Evolutionary conservation across 2,888 invertebrate genomes (phyloP).

Genomic region (Coremacera marginata): DNA sequence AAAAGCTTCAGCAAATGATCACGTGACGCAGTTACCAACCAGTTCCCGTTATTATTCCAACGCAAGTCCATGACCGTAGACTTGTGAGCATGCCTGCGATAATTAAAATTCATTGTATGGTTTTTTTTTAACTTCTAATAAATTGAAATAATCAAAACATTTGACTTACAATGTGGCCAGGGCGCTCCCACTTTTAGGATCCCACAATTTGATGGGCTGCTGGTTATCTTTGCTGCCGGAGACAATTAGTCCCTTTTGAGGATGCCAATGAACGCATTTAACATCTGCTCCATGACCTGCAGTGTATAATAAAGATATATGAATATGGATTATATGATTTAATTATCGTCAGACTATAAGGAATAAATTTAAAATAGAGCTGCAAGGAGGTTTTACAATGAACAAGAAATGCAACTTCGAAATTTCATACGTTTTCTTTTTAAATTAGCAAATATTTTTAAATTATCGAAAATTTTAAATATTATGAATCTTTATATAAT

Average conservation of each 20-base stretch:
- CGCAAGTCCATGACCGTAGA: slow-evolving; percentile 99
- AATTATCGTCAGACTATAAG: too few relatives aligned
- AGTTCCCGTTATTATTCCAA: slow-evolving; percentile 99
- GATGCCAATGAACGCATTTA: slow-evolving; percentile 99
- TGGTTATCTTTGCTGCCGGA: slow-evolving; percentile 99
- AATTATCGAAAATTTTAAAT: too few relatives aligned
- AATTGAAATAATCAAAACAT: background rate
- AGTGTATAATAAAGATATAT: slow-evolving; percentile 4
- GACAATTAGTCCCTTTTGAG: slow-evolving; percentile 94
- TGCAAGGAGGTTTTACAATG: too few relatives aligned
- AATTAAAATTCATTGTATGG: too few relatives aligned
- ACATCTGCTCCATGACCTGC: slow-evolving; percentile 97
- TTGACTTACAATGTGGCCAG: slow-evolving; percentile 89
- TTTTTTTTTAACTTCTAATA: background rate
- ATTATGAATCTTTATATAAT: too few relatives aligned
- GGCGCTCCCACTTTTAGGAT: slow-evolving; percentile 95
- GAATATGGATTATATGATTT: too few relatives aligned
- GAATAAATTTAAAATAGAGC: too few relatives aligned
- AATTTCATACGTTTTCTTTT: too few relatives aligned
- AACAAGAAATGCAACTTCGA: too few relatives aligned
- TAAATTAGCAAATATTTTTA: too few relatives aligned
- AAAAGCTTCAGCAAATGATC: slow-evolving; percentile 98
- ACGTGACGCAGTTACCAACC: slow-evolving; percentile 97
- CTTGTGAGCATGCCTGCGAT: slow-evolving; percentile 92
- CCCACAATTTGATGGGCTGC: slow-evolving; percentile 99